Evolutionary conservation across 1,140 invertebrate species (phyloP), one percentile per base, ranked within the genome.

Genomic region (Cydia pomonella): DNA sequence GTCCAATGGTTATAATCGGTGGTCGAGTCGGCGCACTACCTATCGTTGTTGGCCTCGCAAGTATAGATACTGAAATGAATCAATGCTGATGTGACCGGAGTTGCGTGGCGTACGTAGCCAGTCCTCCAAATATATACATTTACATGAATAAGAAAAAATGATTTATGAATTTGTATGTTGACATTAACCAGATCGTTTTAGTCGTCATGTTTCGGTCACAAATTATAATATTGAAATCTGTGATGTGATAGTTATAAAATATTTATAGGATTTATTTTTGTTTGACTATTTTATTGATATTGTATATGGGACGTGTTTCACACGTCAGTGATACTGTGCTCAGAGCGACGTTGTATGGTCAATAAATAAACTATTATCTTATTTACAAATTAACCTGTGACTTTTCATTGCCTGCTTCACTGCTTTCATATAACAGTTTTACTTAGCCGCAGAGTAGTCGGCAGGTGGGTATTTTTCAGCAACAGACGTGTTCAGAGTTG

Each of bases 321-420:
- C 81, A 84, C 81, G 81, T 88, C 84, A 82, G 87, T 89, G 87
- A 89, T 89, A 87, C 80, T 87, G 82, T 87, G 86, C 88, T 91
- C 88, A 91, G 84, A 87, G 83, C 77, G 81, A 80, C 82, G 79
- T 80, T 80, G 82, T 80, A 83, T 83, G 77, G 81, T 53, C 73
- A 73, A 73, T 76, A 79, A 86, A 82, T 83, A 84, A 85, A 78
- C 38, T 25, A 72, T 53, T 29, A 69, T 27, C 23, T 69, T 69
- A 69, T 69, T 33, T 69, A 69, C 64, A 47, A 73, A 73, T 47
- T 44, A 59, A 23, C 53, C 21, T 23, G 6, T 23, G 53, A 23
- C 21, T 12, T 59, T 59, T 59, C 10, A 59, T 59, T 59, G 23
- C 53, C 50, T 53, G 16, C 6, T 53, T 18, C 3, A 53, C 4